Percentiles rank a stretch among this genome's conserved stretches.
These are phyloP conservation scores for Tragelaphus strepsiceros DNA, from an alignment of 2,113 vertebrate genomes.

Conservation along the genomic window DNA sequence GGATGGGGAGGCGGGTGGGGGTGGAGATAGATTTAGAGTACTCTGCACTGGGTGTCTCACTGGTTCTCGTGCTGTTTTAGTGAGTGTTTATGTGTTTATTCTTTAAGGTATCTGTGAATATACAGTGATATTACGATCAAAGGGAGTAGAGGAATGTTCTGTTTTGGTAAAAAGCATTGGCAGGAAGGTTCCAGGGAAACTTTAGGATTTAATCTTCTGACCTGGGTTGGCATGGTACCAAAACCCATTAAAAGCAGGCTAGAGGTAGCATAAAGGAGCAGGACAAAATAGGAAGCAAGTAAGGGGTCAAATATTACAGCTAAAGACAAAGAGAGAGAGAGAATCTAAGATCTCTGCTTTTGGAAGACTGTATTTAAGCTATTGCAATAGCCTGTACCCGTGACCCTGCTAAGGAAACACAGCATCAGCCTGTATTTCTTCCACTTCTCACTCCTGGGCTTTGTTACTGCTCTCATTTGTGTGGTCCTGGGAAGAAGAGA, in stretches of 20 bases:
- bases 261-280: not conserved
- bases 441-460: not conserved
- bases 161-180: not conserved
- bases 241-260: not conserved
- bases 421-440: accelerated
- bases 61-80: not conserved
- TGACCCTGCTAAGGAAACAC: not conserved
- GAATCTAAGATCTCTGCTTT: not conserved
- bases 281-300: not conserved
- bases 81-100: not conserved
- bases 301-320: not conserved
- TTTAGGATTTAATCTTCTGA: conserved; percentile 2
- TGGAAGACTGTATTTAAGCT: not conserved
- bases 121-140: not conserved
- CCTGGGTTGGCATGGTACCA: not conserved
- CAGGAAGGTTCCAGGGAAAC: conserved; percentile 20
- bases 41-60: not conserved
- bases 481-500: not conserved
- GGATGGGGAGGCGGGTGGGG: not conserved
- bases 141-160: not conserved
- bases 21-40: not conserved
- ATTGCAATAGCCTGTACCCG: not conserved
- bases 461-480: not conserved
- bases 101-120: not conserved
- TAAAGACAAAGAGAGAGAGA: not conserved